These are phyloP conservation scores for Lamellibrachia luymesi DNA, from an alignment of 1,140 invertebrate genomes.

Conservation along the genomic window DNA sequence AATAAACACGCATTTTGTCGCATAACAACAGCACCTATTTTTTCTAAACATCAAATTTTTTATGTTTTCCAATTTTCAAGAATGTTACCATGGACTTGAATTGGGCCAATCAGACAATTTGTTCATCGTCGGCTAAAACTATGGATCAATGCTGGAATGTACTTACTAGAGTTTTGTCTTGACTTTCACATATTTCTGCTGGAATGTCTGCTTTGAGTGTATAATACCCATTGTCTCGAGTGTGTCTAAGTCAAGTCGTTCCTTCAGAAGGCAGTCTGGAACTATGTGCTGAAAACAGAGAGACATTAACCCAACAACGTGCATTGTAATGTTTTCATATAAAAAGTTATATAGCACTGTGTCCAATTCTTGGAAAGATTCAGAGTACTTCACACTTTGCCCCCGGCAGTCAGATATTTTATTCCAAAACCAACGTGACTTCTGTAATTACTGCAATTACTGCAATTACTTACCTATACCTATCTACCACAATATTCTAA, in stretches of 20 bases:
- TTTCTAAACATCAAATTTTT: background rate
- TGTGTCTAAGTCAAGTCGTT: constrained; percentile 89
- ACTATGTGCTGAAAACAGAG: constrained; percentile 60
- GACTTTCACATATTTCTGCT: constrained; percentile 95
- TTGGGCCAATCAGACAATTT: background rate
- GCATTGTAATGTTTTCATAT: background rate
- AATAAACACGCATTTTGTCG: background rate
- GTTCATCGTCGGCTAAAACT: no score
- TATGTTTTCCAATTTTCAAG: background rate
- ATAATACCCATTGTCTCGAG: constrained; percentile 87
- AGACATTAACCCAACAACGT: background rate
- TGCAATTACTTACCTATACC: no score
- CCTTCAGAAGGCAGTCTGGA: constrained; percentile 84
- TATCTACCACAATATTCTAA: no score
- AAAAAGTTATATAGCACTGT: no score
- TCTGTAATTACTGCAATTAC: no score
- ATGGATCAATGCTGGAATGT: background rate
- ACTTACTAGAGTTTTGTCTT: constrained; percentile 97
- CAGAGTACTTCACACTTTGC: no score
- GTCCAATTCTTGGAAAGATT: no score
- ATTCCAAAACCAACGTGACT: no score
- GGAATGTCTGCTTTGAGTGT: constrained; percentile 84
- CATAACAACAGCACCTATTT: background rate
- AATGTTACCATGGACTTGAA: background rate
- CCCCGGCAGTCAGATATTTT: no score